Evolutionary conservation across 2,113 vertebrate species (phyloP).

Genomic region (Plestiodon gilberti): DNA sequence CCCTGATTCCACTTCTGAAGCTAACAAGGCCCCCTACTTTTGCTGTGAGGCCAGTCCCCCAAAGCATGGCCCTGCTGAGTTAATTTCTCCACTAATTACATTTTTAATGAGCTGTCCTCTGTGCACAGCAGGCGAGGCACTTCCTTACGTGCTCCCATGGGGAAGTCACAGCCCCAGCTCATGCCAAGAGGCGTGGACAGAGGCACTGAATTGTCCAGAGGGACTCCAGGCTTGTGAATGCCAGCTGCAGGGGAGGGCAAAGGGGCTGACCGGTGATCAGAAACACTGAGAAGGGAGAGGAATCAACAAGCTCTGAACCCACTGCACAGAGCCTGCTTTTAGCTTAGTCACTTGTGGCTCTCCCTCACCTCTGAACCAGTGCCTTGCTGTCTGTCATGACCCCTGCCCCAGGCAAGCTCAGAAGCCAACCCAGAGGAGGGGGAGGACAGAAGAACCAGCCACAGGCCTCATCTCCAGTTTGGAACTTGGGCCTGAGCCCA

Average conservation of each 20-base stretch:
- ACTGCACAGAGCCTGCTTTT: not conserved
- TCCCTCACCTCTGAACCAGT: not conserved
- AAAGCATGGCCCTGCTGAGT: conserved; percentile 48
- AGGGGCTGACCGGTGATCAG: not conserved
- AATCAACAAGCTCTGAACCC: not conserved
- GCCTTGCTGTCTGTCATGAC: not conserved
- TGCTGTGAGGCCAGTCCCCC: not conserved
- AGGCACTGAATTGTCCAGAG: not conserved
- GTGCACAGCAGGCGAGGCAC: not conserved
- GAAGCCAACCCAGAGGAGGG: no score
- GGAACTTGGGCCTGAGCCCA: no score
- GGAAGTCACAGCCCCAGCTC: no score
- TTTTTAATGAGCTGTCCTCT: conserved; percentile 50
- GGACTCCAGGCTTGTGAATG: not conserved
- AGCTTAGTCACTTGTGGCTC: not conserved
- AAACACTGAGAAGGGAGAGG: not conserved
- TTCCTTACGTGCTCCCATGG: not conserved
- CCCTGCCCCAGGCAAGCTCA: no score
- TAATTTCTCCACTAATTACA: conserved; percentile 66
- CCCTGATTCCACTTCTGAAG: rapidly evolving
- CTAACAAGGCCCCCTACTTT: conserved; percentile 53
- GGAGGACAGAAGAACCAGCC: no score
- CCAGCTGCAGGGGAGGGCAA: not conserved
- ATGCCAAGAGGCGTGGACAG: not conserved
- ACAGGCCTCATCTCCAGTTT: no score